Evolutionary conservation across 2,888 invertebrate genomes (phyloP).

Genomic region (Calephelis perditalis): DNA sequence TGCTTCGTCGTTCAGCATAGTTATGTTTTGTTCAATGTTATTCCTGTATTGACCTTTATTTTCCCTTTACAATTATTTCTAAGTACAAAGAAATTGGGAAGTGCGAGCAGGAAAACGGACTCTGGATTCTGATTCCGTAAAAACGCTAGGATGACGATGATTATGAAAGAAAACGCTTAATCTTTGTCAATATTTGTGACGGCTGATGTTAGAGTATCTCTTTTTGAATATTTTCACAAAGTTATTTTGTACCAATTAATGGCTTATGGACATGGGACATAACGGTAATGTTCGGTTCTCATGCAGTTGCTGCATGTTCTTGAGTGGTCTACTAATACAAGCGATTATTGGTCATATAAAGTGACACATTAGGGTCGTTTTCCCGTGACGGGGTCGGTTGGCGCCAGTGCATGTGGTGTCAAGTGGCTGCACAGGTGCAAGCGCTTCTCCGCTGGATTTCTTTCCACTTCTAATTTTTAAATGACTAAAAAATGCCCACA

Average conservation of each 20-base stretch:
- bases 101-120: too few species aligned
- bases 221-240: background rate
- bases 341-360: background rate
- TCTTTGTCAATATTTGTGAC: too few species aligned
- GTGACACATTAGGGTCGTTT: background rate
- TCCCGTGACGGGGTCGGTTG: background rate
- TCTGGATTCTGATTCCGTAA: too few species aligned
- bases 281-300: conserved; percentile 7
- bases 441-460: conserved; percentile 19
- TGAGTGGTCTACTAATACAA: background rate
- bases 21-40: too few species aligned
- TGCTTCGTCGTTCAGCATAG: too few species aligned
- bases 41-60: too few species aligned
- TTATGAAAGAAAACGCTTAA: too few species aligned
- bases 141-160: too few species aligned
- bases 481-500: conserved; percentile 5
- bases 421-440: conserved; percentile 29
- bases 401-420: conserved; percentile 24
- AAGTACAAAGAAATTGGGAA: too few species aligned
- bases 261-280: conserved; percentile 6
- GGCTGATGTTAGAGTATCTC: background rate
- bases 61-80: too few species aligned
- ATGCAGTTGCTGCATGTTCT: background rate
- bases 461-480: conserved; percentile 2
- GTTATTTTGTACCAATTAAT: background rate